These are phyloP conservation scores for Araneus ventricosus DNA, from an alignment of 1,140 invertebrate species.

Conservation along the genomic window DNA sequence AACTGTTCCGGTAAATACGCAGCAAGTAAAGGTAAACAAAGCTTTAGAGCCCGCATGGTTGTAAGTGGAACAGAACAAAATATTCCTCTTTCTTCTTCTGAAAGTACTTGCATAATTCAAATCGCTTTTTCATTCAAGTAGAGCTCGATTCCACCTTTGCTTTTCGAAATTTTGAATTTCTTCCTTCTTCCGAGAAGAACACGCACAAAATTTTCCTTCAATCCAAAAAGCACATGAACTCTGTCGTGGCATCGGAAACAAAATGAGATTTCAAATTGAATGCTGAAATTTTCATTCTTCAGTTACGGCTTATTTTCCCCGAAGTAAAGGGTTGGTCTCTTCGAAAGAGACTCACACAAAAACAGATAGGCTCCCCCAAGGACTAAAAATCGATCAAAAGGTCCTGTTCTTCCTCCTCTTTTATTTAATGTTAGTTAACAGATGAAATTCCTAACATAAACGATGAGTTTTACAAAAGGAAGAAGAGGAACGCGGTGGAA, in stretches of 20 bases:
- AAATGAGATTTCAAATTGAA: slow-evolving; percentile 44
- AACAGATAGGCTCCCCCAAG: slow-evolving; percentile 14
- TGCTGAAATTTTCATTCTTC: slow-evolving; percentile 44
- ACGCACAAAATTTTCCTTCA: neutral
- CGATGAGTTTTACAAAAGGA: slow-evolving; percentile 53
- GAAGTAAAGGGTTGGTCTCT: slow-evolving; percentile 15
- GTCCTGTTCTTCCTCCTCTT: neutral
- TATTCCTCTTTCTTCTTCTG: neutral
- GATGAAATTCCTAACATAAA: slow-evolving; percentile 60
- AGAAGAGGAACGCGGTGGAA: neutral
- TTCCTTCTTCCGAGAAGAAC: neutral
- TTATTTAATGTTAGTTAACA: slow-evolving; percentile 61
- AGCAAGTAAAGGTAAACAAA: neutral
- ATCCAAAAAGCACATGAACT: slow-evolving; percentile 20
- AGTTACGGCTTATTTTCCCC: slow-evolving; percentile 21
- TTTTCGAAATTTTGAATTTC: neutral
- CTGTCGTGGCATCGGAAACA: neutral
- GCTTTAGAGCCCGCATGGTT: neutral
- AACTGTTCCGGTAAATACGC: neutral
- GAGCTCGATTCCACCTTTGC: neutral
- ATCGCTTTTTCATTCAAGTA: slow-evolving; percentile 32
- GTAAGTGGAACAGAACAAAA: neutral
- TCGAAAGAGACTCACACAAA: neutral
- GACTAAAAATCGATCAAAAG: slow-evolving; percentile 9
- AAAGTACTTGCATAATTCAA: slow-evolving; percentile 21